These are phyloP conservation scores for Mobula birostris DNA, from an alignment of 2,113 vertebrate genomes.

Conservation along the genomic window DNA sequence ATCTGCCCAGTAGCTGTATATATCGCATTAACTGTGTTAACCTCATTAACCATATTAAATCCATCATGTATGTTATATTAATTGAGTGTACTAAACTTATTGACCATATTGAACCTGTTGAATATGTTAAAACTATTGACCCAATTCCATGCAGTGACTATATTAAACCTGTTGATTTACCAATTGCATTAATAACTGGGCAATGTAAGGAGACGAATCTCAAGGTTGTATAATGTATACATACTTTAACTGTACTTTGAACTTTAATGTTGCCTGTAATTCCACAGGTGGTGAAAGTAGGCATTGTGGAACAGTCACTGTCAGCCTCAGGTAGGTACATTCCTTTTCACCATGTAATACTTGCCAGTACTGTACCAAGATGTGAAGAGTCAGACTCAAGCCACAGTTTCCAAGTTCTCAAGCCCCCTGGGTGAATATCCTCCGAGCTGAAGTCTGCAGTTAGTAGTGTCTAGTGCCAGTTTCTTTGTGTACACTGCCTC, in stretches of 20 bases:
- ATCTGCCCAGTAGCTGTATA: neutral
- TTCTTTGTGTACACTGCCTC: too few species aligned
- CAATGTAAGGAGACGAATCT: too few species aligned
- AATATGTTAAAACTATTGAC: too few species aligned
- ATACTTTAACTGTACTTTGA: too few species aligned
- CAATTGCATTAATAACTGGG: neutral
- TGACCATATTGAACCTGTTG: neutral
- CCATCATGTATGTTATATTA: neutral
- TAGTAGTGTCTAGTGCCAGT: too few species aligned
- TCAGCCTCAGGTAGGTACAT: slow-evolving; percentile 60
- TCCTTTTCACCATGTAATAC: too few species aligned
- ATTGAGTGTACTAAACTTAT: neutral
- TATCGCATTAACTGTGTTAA: neutral
- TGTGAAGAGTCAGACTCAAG: neutral
- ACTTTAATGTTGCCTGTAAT: neutral
- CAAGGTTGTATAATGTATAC: too few species aligned
- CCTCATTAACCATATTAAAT: neutral
- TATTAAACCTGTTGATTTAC: neutral
- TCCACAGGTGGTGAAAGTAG: slow-evolving; percentile 69
- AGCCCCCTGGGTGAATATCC: neutral
- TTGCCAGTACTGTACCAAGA: too few species aligned
- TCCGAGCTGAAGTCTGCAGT: too few species aligned
- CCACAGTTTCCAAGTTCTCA: neutral
- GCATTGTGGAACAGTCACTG: slow-evolving; percentile 81
- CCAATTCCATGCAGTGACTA: too few species aligned